Percentiles rank a stretch among this genome's conserved stretches.
Evolutionary conservation across 1,140 invertebrate species (phyloP).

Genomic region (Procambarus clarkii): DNA sequence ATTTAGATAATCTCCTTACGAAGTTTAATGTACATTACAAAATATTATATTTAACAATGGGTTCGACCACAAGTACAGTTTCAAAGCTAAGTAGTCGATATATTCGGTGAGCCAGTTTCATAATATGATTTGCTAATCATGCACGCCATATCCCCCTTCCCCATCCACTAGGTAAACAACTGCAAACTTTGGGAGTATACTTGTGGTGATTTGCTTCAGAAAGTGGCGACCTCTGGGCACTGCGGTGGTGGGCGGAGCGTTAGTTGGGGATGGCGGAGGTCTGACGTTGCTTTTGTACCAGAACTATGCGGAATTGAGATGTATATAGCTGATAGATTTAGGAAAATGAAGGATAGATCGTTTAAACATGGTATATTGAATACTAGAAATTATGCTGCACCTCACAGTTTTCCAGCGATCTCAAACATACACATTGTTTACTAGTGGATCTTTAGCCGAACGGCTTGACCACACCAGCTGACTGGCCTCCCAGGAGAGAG

Average conservation of each 20-base stretch:
- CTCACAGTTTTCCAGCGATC: background rate
- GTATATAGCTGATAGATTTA: conserved; percentile 18
- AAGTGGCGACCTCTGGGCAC: background rate
- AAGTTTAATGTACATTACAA: too few relatives aligned
- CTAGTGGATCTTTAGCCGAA: background rate
- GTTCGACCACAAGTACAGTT: too few relatives aligned
- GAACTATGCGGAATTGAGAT: conserved; percentile 23
- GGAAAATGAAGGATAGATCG: conserved; percentile 24
- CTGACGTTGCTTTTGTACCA: background rate
- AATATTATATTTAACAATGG: too few relatives aligned
- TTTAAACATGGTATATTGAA: background rate
- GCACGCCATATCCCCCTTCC: too few relatives aligned
- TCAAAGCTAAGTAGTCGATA: too few relatives aligned
- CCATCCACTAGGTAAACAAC: too few relatives aligned
- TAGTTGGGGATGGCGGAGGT: conserved; percentile 46
- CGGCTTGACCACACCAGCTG: background rate
- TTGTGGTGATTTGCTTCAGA: background rate
- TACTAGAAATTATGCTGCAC: background rate
- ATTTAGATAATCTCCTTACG: too few relatives aligned
- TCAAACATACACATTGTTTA: background rate
- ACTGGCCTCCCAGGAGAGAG: background rate
- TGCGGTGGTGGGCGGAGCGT: conserved; percentile 27
- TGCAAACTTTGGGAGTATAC: too few relatives aligned
- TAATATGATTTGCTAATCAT: too few relatives aligned
- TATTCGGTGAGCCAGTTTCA: too few relatives aligned